Evolutionary conservation across 2,113 vertebrate species (phyloP).

Genomic region (Pycnonotus jocosus): DNA sequence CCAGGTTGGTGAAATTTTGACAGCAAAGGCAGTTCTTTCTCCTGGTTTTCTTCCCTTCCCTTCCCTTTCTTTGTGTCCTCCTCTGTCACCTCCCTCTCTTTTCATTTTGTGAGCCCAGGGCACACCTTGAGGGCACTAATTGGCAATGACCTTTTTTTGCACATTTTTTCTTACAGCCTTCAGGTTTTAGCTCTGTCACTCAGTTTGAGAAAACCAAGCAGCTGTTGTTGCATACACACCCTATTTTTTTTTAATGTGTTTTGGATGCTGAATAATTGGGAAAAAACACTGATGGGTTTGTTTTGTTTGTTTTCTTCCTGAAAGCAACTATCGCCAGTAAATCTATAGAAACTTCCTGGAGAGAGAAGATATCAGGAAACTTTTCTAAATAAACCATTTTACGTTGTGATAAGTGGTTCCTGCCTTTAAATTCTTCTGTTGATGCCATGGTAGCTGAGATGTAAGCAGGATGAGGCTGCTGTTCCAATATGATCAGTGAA

Average conservation of each 20-base stretch:
- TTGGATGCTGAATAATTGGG: background rate
- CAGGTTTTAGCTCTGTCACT: background rate
- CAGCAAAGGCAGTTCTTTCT: background rate
- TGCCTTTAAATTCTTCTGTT: slow-evolving; percentile 2
- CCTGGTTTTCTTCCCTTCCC: background rate
- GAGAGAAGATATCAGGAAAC: background rate
- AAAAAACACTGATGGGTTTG: background rate
- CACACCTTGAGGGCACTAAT: background rate
- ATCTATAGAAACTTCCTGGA: background rate
- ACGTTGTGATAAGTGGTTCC: background rate
- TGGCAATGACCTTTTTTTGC: background rate
- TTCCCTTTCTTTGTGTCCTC: background rate
- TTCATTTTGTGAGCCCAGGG: background rate
- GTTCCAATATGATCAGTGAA: slow-evolving; percentile 27
- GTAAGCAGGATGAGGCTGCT: slow-evolving; percentile 5
- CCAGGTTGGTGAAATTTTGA: background rate
- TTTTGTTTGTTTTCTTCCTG: background rate
- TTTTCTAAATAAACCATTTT: background rate
- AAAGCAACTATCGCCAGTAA: background rate
- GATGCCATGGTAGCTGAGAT: background rate
- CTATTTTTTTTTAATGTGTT: background rate
- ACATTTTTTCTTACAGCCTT: background rate
- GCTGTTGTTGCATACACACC: fast-evolving
- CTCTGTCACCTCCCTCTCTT: background rate
- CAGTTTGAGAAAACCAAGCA: background rate